Evolutionary conservation across 2,888 invertebrate species (phyloP), one percentile per base, ranked within the genome.

Genomic region (Dasysyrphus albostriatus): DNA sequence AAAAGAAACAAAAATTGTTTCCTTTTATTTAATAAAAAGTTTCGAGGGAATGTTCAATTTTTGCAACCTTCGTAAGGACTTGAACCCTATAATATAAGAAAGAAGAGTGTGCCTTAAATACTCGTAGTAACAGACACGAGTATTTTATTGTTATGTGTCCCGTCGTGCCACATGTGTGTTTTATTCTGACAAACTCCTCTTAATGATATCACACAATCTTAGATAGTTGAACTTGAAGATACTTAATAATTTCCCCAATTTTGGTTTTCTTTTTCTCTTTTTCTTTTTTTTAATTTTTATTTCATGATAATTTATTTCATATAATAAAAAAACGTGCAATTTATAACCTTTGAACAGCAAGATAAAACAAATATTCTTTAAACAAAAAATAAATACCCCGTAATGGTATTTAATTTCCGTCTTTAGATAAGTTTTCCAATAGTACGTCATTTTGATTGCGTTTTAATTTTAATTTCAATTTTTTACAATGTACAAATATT

Each of bases 151-250:
- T 44, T 44, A n/a, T 24, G 29, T 63, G 39, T 49, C 65, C 65
- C 8, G 65, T 47, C 8, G 65, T 65, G 65, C 5, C 47, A 65
- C 65, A 65, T 65, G 65, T 65, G 65, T 34, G 47, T 47, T n/a
- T 7, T 29, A 16, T 32, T 3, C 19, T 24, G 39, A 42, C 61
- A 61, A 59, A 39, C 12, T 19, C 39, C 3, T 14, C 10, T 61
- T 61, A 37, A 39, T 39, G 39, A 59, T 51, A 8, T 51, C 12
- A 14, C 54, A 32, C 54, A 32, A 54, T 29, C 29, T 32, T n/a
- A 54, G 37, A 61, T 61, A 42, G 32, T 56, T 32, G 4, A 58
- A 58, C 16, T 58, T 37, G 16, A 56, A 56, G 54, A 54, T 54
- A 10, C n/a, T 29, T 24, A 5, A 29, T 32, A 14, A 9, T 24